phyloP scores from a whole-genome alignment of 2,113 vertebrate genomes.

The Ramphastos sulfuratus region DNA sequence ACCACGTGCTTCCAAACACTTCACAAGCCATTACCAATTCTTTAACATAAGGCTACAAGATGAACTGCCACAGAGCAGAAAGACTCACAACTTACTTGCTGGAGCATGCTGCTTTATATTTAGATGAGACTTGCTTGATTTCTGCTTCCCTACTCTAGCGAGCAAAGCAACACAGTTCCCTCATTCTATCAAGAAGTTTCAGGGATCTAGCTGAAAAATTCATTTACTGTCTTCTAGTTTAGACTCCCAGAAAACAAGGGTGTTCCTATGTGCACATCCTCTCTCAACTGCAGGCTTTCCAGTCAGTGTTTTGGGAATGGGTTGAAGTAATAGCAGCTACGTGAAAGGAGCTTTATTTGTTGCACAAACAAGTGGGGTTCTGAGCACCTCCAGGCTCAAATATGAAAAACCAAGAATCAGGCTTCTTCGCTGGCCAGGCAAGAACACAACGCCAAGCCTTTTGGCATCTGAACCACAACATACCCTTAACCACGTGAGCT shows the following conservation, averaged over 20 bases:
- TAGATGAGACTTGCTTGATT: neutral
- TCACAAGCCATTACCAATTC: accelerated
- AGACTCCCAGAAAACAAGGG: accelerated
- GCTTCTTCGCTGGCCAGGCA: accelerated
- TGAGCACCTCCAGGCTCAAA: neutral
- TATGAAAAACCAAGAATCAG: accelerated
- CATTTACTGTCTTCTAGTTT: no score
- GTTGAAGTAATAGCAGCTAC: neutral
- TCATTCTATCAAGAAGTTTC: accelerated
- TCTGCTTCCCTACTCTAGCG: neutral
- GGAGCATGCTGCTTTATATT: accelerated
- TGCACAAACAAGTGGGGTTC: accelerated
- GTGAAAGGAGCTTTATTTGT: neutral
- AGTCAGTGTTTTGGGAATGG: accelerated
- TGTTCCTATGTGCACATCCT: accelerated
- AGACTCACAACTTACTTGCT: neutral
- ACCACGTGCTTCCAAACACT: accelerated
- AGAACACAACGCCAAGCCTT: accelerated
- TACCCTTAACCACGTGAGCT: accelerated
- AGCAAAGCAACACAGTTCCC: neutral
- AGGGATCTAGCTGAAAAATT: neutral
- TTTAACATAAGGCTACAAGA: no score
- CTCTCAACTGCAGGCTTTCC: neutral
- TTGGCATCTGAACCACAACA: accelerated
- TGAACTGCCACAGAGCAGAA: accelerated